These are phyloP conservation scores for Cryptophagus acutangulus DNA, from an alignment of 2,888 invertebrate species.

Conservation along the genomic window DNA sequence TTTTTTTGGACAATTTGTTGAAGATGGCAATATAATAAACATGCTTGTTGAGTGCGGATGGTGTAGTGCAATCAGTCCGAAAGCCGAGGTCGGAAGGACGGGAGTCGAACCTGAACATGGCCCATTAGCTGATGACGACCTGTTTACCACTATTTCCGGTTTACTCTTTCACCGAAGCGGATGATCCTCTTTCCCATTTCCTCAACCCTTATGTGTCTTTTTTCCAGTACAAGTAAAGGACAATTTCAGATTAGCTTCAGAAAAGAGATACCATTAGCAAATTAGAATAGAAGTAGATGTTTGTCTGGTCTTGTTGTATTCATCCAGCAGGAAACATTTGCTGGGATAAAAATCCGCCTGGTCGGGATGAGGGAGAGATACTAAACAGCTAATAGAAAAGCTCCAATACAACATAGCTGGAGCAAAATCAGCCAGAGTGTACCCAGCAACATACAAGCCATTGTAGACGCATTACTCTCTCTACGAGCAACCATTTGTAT, in stretches of 20 bases:
- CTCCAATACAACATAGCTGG: conserved; percentile 22
- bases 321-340: neutral
- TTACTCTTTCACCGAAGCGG: conserved; percentile 15
- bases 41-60: conserved; percentile 1
- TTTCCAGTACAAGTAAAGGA: too few species aligned
- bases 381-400: conserved; percentile 33
- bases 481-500: conserved; percentile 29
- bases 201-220: too few species aligned
- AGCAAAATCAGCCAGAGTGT: conserved; percentile 5
- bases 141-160: conserved; percentile 25
- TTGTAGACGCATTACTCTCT: conserved; percentile 28
- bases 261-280: neutral
- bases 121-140: conserved; percentile 36
- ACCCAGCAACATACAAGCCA: conserved; percentile 23
- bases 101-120: conserved; percentile 18
- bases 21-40: neutral
- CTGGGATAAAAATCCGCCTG: too few species aligned
- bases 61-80: conserved; percentile 6
- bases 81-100: conserved; percentile 1
- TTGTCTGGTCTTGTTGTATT: too few species aligned
- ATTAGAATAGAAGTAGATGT: too few species aligned
- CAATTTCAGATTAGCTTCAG: too few species aligned
- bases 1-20: neutral
- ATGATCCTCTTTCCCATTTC: conserved; percentile 4
- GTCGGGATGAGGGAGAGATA: conserved; percentile 13